Evolutionary conservation across 2,888 invertebrate species (phyloP).

Genomic region (Drosophila siamana): DNA sequence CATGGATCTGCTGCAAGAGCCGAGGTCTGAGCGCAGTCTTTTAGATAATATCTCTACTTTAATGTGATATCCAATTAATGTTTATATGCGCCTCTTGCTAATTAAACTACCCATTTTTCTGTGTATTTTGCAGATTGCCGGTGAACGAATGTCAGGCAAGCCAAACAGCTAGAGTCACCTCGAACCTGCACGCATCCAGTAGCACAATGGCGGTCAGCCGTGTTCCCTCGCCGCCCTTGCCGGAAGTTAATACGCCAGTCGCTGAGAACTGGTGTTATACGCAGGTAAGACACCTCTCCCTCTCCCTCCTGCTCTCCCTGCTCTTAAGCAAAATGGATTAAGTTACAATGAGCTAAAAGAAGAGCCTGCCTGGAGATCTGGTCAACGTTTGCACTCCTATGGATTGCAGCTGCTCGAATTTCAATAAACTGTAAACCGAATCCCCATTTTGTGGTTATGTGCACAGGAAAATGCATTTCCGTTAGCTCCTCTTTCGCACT

Average conservation of each 20-base stretch:
- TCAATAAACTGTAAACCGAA: conserved; percentile 54
- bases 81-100: neutral
- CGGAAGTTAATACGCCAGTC: conserved; percentile 98
- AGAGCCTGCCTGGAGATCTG: conserved; percentile 8
- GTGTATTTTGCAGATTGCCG: conserved; percentile 88
- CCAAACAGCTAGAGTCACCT: conserved; percentile 95
- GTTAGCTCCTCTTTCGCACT: conserved; percentile 12
- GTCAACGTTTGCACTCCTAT: conserved; percentile 63
- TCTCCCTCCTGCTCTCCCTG: neutral
- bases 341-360: conserved; percentile 39
- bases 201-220: conserved; percentile 98
- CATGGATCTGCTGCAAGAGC: conserved; percentile 83
- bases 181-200: conserved; percentile 91
- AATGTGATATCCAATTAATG: too few species aligned
- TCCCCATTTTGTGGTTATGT: conserved; percentile 51
- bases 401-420: conserved; percentile 67
- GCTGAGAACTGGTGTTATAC: conserved; percentile 99
- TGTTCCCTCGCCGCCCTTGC: conserved; percentile 97
- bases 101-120: neutral
- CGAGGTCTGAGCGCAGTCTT: too few species aligned
- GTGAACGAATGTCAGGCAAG: conserved; percentile 91
- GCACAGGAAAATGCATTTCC: conserved; percentile 63
- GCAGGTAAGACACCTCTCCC: conserved; percentile 90
- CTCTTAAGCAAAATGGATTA: conserved; percentile 44
- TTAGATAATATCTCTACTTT: too few species aligned